Conservation (phyloP, 2,888 invertebrate species). For the Drosophila subsilvestris region DNA sequence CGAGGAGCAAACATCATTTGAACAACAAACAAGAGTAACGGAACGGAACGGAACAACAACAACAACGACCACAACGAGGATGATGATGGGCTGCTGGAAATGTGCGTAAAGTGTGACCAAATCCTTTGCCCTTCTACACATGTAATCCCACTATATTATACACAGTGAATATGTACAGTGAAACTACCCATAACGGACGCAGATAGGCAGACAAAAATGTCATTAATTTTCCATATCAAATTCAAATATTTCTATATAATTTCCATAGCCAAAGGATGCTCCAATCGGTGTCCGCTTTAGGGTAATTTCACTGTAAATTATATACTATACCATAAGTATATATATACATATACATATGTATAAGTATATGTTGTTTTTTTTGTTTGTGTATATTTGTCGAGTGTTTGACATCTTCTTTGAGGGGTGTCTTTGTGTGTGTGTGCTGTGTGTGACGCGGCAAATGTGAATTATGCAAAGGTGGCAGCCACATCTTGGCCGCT, state of each 20-base stretch:
- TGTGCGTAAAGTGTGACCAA: conserved; percentile 35
- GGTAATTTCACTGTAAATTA: not conserved
- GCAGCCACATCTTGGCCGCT: conserved; percentile 19
- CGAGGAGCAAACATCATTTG: not conserved
- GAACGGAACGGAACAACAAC: not conserved
- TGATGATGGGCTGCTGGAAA: conserved; percentile 38
- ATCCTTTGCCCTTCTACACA: not conserved
- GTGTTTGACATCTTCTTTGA: not conserved
- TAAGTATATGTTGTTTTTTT: not conserved
- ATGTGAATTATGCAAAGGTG: conserved; percentile 63
- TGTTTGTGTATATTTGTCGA: not conserved
- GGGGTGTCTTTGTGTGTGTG: conserved; percentile 1
- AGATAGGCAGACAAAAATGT: too few species aligned
- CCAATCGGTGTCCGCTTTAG: not conserved
- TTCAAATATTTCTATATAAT: not conserved
- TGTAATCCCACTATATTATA: not conserved
- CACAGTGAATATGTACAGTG: not conserved
- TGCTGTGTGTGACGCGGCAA: conserved; percentile 19
- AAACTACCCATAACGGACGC: not conserved
- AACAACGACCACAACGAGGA: conserved; percentile 21
- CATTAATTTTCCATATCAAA: too few species aligned
- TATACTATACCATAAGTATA: not conserved
- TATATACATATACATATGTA: not conserved
- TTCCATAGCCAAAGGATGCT: not conserved
- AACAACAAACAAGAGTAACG: not conserved